Percentiles rank a stretch among this genome's conserved stretches.
Conservation (phyloP, 2,888 invertebrate genomes). For the Cremastobaeus sp. region DNA sequence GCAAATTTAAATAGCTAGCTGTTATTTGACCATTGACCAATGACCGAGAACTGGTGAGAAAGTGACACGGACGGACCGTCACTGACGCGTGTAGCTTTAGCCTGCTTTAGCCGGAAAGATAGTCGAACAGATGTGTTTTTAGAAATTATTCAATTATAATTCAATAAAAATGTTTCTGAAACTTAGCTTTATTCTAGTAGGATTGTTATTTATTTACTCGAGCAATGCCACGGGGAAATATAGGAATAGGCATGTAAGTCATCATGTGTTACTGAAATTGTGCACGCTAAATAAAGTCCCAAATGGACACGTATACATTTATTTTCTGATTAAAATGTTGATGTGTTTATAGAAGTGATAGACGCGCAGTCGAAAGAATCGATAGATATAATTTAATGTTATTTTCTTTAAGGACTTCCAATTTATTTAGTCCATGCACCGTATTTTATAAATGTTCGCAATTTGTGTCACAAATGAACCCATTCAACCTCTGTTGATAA, state of each 20-base stretch:
- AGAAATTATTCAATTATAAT: constrained; percentile 39
- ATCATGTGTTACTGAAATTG: background rate
- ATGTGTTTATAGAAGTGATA: background rate
- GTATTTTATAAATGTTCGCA: too few species aligned
- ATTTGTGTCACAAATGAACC: too few species aligned
- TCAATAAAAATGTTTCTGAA: constrained; percentile 68
- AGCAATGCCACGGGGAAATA: constrained; percentile 69
- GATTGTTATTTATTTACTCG: constrained; percentile 63
- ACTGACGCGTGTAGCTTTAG: constrained; percentile 29
- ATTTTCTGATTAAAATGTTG: background rate
- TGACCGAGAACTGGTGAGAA: too few species aligned
- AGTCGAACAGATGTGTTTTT: constrained; percentile 35
- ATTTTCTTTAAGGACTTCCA: too few species aligned
- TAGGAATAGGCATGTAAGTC: constrained; percentile 73
- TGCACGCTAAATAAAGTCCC: background rate
- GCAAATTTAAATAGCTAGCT: too few species aligned
- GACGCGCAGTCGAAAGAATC: background rate
- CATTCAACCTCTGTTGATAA: too few species aligned
- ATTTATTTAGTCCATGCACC: too few species aligned
- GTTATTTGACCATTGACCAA: too few species aligned
- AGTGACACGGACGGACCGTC: too few species aligned
- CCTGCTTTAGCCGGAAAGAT: too few species aligned
- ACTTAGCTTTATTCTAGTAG: constrained; percentile 63
- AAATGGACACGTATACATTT: constrained; percentile 44
- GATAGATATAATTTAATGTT: background rate